Evolutionary conservation across 1,140 invertebrate genomes (phyloP), one percentile per base, ranked within the genome.

Genomic region (Zophobas morio): DNA sequence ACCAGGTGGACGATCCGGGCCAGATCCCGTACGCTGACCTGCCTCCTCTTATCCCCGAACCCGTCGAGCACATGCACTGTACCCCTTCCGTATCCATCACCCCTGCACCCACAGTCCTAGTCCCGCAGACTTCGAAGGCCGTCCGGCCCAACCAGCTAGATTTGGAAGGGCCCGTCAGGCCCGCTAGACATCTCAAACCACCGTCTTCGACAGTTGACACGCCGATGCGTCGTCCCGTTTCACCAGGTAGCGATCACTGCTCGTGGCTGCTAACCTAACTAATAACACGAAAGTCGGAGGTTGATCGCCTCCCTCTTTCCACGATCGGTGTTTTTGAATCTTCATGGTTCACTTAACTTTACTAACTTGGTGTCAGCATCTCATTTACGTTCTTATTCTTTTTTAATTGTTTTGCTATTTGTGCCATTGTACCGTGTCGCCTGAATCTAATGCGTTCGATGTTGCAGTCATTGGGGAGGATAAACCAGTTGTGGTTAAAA

Each of bases 81-180:
- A 75, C 82, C 39, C 82, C 82, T 46, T 57, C 74, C n/a, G 78
- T 83, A 8, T 79, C 82, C 32, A 71, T 82, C 6, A 84, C 82
- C n/a, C 80, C 84, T 32, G 82, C 79, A 46, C 66, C 82, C 6
- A 80, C 84, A 54, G 70, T 75, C 53, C 57, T 73, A 74, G 49
- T 78, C 35, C 35, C 46, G 33, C 56, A 42, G 37, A 78, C 76
- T 80, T 75, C 76, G 73, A 82, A 74, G 79, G 77, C 82, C 42
- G 77, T 84, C 37, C 84, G 85, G 75, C 86, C 86, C 53, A 84
- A 80, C 75, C 83, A 83, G 54, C 82, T 86, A 56, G 78, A 86
- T 57, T 79, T 86, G 63, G 84, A 83, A 8, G 84, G 83, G 78
- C 85, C 86, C 32, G 81, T 86, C 39, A 80, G 85, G 49, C 87